phyloP scores from a whole-genome alignment of 2,113 vertebrate species.

The Triplophysa tibetana region DNA sequence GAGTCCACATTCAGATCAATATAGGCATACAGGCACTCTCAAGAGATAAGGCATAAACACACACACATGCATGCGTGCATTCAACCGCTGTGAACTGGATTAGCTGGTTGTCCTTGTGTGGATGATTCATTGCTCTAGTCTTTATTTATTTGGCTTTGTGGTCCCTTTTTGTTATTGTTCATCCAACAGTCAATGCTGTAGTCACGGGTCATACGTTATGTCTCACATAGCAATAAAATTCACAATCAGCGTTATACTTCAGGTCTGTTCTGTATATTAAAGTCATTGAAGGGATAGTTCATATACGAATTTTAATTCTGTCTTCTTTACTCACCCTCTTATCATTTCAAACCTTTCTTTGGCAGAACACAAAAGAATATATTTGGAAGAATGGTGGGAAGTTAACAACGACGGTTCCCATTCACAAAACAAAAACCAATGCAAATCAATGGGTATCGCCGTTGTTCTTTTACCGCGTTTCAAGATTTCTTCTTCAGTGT shows the following conservation, averaged over 20 bases:
- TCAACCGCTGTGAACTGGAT: conserved; percentile 7
- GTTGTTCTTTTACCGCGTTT: no score
- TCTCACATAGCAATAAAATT: conserved; percentile 6
- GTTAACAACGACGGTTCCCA: no score
- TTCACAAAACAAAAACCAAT: no score
- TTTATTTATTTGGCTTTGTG: conserved; percentile 13
- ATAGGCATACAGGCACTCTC: conserved; percentile 3
- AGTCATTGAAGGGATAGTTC: no score
- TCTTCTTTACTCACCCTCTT: no score
- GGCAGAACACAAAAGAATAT: no score
- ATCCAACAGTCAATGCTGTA: neutral
- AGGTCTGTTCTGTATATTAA: no score
- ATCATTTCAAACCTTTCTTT: no score
- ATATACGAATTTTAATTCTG: no score
- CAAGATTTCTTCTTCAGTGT: no score
- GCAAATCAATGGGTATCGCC: no score
- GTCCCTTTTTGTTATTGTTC: neutral
- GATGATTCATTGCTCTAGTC: conserved; percentile 26
- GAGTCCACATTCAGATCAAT: conserved; percentile 32
- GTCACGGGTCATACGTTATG: neutral
- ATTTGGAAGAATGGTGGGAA: no score
- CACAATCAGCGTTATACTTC: neutral
- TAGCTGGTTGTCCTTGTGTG: conserved; percentile 14
- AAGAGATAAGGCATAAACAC: neutral
- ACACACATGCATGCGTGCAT: conserved; percentile 2